These are phyloP conservation scores for Ceratotherium simum DNA, from an alignment of 2,113 vertebrate species.

Conservation along the genomic window DNA sequence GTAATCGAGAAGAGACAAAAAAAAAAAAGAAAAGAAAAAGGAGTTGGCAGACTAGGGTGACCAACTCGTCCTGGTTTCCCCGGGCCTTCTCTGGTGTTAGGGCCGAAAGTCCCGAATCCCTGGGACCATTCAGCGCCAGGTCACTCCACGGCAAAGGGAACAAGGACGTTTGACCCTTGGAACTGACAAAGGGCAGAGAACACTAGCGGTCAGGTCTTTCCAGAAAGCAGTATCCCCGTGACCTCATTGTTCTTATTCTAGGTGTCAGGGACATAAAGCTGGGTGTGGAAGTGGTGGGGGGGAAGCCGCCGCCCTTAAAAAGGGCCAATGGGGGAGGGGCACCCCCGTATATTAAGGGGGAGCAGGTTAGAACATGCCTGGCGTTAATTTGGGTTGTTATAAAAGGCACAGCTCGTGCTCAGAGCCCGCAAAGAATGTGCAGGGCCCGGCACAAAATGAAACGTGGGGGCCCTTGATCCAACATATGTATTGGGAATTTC, in stretches of 20 bases:
- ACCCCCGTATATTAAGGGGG: no score
- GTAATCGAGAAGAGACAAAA: no score
- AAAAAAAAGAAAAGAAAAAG: neutral
- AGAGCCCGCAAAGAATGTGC: neutral
- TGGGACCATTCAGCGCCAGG: neutral
- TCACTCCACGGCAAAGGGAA: neutral
- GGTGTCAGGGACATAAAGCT: neutral
- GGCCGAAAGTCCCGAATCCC: neutral
- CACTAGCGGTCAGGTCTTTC: neutral
- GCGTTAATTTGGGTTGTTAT: fast-evolving
- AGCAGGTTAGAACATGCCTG: neutral
- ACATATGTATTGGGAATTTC: neutral
- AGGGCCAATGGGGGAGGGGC: neutral
- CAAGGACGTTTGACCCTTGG: neutral
- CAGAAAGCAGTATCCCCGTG: neutral
- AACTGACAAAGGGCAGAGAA: neutral
- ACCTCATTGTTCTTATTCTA: neutral
- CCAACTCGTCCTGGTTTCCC: neutral
- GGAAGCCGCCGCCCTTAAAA: neutral
- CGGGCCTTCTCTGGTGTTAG: neutral
- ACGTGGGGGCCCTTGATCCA: neutral
- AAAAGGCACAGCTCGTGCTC: neutral
- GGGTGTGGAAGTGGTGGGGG: neutral
- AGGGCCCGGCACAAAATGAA: neutral
- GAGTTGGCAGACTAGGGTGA: neutral